Percentiles rank a stretch among this genome's conserved stretches.
phyloP scores from a whole-genome alignment of 2,888 invertebrate genomes.

The Acanthococcus lagerstroemiae region DNA sequence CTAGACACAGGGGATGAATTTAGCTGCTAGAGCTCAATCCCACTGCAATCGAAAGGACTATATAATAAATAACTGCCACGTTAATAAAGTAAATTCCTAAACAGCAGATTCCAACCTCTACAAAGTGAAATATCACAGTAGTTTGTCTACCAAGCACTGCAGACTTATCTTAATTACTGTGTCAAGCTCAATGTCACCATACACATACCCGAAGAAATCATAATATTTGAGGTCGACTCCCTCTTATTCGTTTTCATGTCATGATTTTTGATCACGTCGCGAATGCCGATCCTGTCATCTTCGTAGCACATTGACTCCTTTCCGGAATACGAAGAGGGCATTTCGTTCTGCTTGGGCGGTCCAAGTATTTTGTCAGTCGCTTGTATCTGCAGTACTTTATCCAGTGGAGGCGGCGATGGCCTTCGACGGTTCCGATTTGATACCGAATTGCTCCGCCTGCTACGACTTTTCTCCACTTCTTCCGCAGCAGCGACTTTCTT shows the following conservation, averaged over 20 bases:
- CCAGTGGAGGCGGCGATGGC: constrained; percentile 38
- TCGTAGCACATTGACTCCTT: not conserved
- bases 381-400: constrained; percentile 34
- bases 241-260: not conserved
- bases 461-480: constrained; percentile 33
- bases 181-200: not conserved
- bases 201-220: constrained; percentile 15
- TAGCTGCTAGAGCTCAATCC: no score
- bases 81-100: no score
- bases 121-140: no score
- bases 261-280: constrained; percentile 2
- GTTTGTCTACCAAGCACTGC: no score
- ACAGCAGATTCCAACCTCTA: no score
- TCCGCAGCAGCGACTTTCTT: constrained; percentile 34
- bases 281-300: not conserved
- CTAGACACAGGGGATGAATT: no score
- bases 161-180: no score
- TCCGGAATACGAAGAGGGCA: not conserved
- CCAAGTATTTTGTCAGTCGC: constrained; percentile 23
- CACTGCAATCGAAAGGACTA: no score
- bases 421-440: constrained; percentile 38
- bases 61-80: no score
- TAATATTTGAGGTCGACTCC: constrained; percentile 9
- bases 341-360: not conserved
- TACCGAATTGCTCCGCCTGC: constrained; percentile 37